Conservation (phyloP, 2,113 vertebrate species). For the Camelus dromedarius region DNA sequence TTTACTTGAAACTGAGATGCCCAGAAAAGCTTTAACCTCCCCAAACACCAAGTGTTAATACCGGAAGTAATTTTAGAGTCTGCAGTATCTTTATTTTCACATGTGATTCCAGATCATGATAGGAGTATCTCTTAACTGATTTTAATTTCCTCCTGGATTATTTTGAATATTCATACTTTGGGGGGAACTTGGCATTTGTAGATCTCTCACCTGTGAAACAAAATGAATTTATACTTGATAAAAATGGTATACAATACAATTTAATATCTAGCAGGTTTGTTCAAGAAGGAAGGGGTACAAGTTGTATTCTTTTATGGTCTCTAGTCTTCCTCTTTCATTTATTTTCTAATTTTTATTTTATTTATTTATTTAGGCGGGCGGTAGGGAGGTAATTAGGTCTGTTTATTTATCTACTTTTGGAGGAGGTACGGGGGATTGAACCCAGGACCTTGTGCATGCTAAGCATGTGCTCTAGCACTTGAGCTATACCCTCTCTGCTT, state of each 20-base stretch:
- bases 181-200: background rate
- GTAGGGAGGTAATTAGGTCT: no score
- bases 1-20: background rate
- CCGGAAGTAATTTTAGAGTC: background rate
- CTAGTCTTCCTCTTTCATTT: background rate
- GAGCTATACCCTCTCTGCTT: no score
- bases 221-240: background rate
- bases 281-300: background rate
- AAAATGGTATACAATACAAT: background rate
- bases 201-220: background rate
- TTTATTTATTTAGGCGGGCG: no score
- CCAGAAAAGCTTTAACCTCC: background rate
- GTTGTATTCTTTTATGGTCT: background rate
- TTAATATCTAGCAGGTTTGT: background rate
- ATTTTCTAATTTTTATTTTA: no score
- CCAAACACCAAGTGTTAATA: background rate
- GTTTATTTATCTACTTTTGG: no score
- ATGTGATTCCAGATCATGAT: background rate
- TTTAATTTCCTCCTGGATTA: background rate
- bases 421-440: no score
- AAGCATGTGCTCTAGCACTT: no score
- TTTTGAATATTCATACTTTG: constrained; percentile 21
- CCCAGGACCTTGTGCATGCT: no score
- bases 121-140: background rate
- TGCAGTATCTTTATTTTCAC: background rate